These are phyloP conservation scores for Microchrysa polita DNA, from an alignment of 2,888 invertebrate genomes.

Conservation along the genomic window DNA sequence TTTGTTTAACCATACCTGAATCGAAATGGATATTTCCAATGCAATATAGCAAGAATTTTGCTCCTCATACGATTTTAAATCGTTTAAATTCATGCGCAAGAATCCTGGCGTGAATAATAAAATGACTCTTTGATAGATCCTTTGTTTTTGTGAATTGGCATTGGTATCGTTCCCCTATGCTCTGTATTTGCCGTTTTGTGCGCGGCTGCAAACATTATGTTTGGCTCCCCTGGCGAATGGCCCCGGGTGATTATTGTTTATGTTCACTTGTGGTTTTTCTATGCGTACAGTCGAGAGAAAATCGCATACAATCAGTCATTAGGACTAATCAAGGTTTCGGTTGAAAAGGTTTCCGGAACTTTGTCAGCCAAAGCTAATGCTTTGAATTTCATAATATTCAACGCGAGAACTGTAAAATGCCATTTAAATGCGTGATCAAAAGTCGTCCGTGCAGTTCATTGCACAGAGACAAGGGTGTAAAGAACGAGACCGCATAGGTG, in stretches of 20 bases:
- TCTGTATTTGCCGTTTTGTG: constrained; percentile 17
- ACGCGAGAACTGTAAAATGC: constrained; percentile 47
- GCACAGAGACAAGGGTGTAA: constrained; percentile 28
- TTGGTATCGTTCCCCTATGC: background rate
- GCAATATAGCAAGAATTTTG: constrained; percentile 30
- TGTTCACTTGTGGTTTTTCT: constrained; percentile 33
- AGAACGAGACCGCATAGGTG: constrained; percentile 48
- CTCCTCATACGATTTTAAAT: background rate
- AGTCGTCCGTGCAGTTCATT: constrained; percentile 20
- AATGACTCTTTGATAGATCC: constrained; percentile 26
- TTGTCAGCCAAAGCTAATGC: constrained; percentile 14
- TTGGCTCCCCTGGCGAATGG: constrained; percentile 19
- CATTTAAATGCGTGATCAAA: constrained; percentile 38
- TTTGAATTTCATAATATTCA: constrained; percentile 34
- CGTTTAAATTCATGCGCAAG: background rate
- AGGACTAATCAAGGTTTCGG: constrained; percentile 34
- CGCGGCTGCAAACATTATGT: constrained; percentile 13
- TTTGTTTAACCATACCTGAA: constrained; percentile 7
- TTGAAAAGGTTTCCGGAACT: background rate
- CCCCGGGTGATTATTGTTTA: constrained; percentile 40
- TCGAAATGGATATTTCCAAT: constrained; percentile 32
- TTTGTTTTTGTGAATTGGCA: constrained; percentile 41
- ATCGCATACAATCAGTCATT: background rate
- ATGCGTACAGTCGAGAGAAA: background rate
- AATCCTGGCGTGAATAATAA: background rate